A percentile compares a stretch with the other conserved stretches of the same genome.
phyloP scores from a whole-genome alignment of 2,888 invertebrate genomes.

The Cheiracanthium punctorium region DNA sequence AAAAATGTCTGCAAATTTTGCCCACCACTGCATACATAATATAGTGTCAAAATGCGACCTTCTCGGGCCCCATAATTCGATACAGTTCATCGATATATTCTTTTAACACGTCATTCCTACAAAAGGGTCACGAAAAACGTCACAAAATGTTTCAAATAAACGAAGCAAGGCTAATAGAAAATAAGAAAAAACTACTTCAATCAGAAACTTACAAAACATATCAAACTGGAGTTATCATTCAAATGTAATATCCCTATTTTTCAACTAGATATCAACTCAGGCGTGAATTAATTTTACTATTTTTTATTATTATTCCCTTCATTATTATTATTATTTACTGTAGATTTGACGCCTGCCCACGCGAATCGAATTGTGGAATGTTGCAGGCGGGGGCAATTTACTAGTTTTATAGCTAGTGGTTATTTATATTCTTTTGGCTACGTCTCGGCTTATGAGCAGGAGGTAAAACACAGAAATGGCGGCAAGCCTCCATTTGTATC shows the following conservation, averaged over 20 bases:
- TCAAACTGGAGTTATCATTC: background rate
- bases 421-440: conserved; percentile 19
- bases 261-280: conserved; percentile 7
- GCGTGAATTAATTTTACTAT: conserved; percentile 1
- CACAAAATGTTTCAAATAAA: no score
- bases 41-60: no score
- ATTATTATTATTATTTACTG: background rate
- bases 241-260: background rate
- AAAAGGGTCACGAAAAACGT: no score
- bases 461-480: background rate
- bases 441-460: conserved; percentile 43
- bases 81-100: no score
- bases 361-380: conserved; percentile 38
- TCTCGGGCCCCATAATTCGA: no score
- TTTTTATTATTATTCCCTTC: background rate
- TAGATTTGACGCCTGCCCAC: conserved; percentile 46
- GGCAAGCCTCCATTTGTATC: background rate
- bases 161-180: no score
- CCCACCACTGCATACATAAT: no score
- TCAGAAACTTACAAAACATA: background rate
- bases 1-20: no score
- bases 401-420: conserved; percentile 34
- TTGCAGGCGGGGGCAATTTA: conserved; percentile 27
- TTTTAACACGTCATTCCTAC: no score
- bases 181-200: background rate